phyloP scores from a whole-genome alignment of 2,888 invertebrate species.

The Spisula subtruncata region DNA sequence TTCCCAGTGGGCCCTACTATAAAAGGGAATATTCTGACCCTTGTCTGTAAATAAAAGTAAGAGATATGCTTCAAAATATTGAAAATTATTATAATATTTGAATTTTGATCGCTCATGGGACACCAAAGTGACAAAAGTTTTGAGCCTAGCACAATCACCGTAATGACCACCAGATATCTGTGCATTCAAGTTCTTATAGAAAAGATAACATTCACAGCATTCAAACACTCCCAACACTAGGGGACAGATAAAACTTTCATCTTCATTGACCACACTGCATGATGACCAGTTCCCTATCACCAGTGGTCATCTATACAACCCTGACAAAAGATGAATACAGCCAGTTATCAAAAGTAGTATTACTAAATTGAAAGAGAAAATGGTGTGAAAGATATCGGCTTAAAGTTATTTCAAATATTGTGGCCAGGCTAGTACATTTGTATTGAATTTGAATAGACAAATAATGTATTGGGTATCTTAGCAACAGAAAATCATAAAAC shows the following conservation, averaged over 20 bases:
- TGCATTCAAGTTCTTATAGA: neutral
- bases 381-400: slow-evolving; percentile 20
- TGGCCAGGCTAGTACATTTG: no score
- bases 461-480: neutral
- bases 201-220: slow-evolving; percentile 10
- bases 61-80: no score
- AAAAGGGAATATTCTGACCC: no score
- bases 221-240: neutral
- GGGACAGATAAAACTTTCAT: neutral
- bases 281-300: slow-evolving; percentile 7
- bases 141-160: no score
- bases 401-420: neutral
- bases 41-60: no score
- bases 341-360: neutral
- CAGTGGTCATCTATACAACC: slow-evolving; percentile 1
- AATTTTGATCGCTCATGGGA: no score
- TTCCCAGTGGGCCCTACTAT: no score
- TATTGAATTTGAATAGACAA: neutral
- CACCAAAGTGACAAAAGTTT: no score
- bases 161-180: neutral
- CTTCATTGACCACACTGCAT: neutral
- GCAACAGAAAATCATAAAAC: neutral
- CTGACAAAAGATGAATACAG: neutral
- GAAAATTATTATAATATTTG: no score
- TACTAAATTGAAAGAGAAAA: neutral